phyloP scores from a whole-genome alignment of 2,888 invertebrate species.

The Trachelus tabidus region DNA sequence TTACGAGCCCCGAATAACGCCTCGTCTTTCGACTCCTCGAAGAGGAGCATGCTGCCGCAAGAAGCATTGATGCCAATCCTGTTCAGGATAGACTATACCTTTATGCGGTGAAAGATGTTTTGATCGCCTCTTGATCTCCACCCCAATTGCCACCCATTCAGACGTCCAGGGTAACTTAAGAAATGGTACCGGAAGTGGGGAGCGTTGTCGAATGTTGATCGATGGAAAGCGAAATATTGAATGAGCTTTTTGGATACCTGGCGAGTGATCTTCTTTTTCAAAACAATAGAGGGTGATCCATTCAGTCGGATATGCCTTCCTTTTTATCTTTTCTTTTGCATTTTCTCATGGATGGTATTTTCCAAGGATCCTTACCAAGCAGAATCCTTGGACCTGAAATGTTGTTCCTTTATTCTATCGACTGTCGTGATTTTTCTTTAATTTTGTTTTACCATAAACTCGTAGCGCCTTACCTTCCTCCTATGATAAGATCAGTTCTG shows the following conservation, averaged over 20 bases:
- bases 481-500: background rate
- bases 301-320: background rate
- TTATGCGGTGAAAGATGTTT: slow-evolving; percentile 16
- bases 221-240: slow-evolving; percentile 1
- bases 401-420: background rate
- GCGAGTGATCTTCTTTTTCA: background rate
- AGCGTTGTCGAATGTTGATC: background rate
- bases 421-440: background rate
- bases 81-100: background rate
- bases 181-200: background rate
- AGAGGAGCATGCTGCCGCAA: background rate
- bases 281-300: background rate
- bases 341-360: background rate
- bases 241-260: background rate
- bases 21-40: background rate
- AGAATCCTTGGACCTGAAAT: background rate
- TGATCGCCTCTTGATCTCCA: slow-evolving; percentile 12
- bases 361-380: background rate
- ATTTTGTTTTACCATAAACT: background rate
- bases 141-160: slow-evolving; percentile 14
- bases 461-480: background rate
- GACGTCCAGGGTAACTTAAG: background rate
- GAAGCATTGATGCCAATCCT: background rate
- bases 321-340: background rate
- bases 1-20: background rate